Evolutionary conservation across 2,113 vertebrate genomes (phyloP), one percentile per base, ranked within the genome.

Genomic region (Camelus bactrianus): DNA sequence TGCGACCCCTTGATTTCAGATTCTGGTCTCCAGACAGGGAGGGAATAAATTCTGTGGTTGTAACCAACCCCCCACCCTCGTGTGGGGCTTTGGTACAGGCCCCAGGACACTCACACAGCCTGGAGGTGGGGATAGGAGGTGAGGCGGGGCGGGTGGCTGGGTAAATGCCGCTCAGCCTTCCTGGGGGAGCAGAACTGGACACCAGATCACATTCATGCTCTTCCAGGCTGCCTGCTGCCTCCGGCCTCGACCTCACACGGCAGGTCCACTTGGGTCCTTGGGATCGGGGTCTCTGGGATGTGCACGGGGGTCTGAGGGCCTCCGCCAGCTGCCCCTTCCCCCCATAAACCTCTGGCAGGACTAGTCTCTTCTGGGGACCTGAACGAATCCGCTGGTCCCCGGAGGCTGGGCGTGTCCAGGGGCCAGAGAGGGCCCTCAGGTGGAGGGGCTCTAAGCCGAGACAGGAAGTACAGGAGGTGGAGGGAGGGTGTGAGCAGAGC

Each of bases 361-460:
- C 62, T 42, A 24, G 75, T 64, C 28, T 64, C 62, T 58, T 65
- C 52, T 56, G 50, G 82, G 60, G 1, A 86, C 69, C 1, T 1
- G 6, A 46, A 76, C 38, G 38, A 56, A 50, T 28, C 16, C 52
- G 12, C 52, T 8, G 38, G 58, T 69, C 62, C 48, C 22, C 32
- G 50, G 50, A 54, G 50, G 50, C 12, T 42, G 38, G 38, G 56
- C 56, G 8, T 58, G 30, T n/a, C 70, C n/a, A 9, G 60, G 60
- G 62, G 8, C 72, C 22, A 28, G n/a, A 54, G 69, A 32, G 14
- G 35, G 7, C 35, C n/a, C 70, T 10, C 20, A 46, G 46, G 12
- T 26, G 52, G 42, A 2, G 28, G 30, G 28, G 4, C 4, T 0
- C 2, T 17, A 7, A n/a, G 28, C 9, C 0, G 6, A 26, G 10